Conservation (phyloP, 2,797 vertebrate genomes). For the Sarcophilus harrisii region DNA sequence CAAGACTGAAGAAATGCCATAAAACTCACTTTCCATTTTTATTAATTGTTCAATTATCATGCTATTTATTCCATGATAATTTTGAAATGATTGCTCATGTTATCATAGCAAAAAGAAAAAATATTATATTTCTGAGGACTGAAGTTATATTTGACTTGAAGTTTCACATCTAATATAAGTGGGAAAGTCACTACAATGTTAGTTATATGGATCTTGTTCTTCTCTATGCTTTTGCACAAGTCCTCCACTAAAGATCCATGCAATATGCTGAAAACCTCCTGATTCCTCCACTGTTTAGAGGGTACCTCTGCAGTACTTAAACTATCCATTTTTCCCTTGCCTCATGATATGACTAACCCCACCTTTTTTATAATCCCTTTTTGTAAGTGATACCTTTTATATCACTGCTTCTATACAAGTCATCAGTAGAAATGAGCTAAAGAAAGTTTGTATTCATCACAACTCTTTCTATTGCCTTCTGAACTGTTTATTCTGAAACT, state of each 20-base stretch:
- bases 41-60: neutral
- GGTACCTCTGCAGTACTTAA: neutral
- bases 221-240: neutral
- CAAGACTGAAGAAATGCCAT: slow-evolving; percentile 12
- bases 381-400: neutral
- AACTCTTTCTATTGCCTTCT: neutral
- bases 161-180: slow-evolving; percentile 24
- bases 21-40: neutral
- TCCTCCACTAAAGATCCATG: neutral
- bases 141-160: slow-evolving; percentile 16
- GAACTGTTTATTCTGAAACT: neutral
- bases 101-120: neutral
- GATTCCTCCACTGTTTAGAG: neutral
- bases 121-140: neutral
- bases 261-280: neutral
- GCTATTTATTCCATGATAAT: slow-evolving; percentile 12
- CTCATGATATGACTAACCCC: neutral
- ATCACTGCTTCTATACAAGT: neutral
- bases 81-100: neutral
- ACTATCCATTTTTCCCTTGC: neutral
- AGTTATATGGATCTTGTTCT: neutral
- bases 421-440: neutral
- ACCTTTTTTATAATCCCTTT: neutral
- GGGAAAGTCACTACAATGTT: slow-evolving; percentile 36
- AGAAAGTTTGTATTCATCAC: neutral